These are phyloP conservation scores for Diorhabda sublineata DNA, from an alignment of 1,140 invertebrate species.

Conservation along the genomic window DNA sequence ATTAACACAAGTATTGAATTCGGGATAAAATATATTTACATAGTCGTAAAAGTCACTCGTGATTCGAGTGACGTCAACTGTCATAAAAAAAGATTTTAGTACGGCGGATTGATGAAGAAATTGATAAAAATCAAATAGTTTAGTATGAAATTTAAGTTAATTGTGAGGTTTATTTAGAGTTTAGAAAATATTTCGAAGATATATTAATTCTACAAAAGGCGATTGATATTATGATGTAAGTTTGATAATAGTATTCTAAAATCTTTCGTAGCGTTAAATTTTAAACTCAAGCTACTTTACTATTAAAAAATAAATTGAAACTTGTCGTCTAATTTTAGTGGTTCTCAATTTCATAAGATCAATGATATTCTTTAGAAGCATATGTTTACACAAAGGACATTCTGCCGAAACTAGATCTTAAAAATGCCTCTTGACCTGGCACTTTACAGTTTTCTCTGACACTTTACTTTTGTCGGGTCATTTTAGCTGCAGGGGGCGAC, in stretches of 20 bases:
- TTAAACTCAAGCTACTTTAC: too few relatives aligned
- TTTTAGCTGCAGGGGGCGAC: constrained; percentile 32
- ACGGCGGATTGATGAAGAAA: background rate
- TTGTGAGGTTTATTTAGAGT: too few relatives aligned
- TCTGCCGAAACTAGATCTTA: constrained; percentile 7
- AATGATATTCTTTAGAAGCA: background rate
- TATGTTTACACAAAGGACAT: constrained; percentile 15
- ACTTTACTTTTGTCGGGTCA: constrained; percentile 34
- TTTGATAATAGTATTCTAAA: too few relatives aligned
- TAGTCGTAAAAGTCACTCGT: background rate
- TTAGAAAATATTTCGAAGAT: too few relatives aligned
- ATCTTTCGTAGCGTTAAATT: too few relatives aligned
- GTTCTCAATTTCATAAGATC: constrained; percentile 2
- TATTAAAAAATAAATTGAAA: background rate
- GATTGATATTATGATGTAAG: too few relatives aligned
- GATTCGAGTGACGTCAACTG: constrained; percentile 5
- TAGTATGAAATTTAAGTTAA: too few relatives aligned
- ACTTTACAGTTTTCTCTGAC: constrained; percentile 30
- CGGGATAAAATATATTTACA: too few relatives aligned
- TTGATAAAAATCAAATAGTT: too few relatives aligned
- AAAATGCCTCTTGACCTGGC: constrained; percentile 16
- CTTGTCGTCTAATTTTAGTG: background rate
- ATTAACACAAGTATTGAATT: too few relatives aligned
- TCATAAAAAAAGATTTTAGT: background rate
- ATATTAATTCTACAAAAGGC: too few relatives aligned